Percentiles rank a stretch among this genome's conserved stretches.
These are phyloP conservation scores for Hypotaenidia okinawae DNA, from an alignment of 2,797 vertebrate genomes.

Conservation along the genomic window DNA sequence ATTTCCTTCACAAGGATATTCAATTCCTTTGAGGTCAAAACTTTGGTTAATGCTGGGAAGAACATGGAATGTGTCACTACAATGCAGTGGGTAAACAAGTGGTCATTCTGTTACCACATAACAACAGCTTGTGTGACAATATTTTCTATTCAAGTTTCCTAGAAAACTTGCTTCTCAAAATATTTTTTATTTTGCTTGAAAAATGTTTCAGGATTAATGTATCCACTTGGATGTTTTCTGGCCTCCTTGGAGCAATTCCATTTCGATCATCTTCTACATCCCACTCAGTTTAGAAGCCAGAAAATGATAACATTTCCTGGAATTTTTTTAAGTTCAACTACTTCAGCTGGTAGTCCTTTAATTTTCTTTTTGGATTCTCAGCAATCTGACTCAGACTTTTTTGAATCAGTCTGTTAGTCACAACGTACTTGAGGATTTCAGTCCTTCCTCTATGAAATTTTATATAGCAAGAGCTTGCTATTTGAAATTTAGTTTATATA, in stretches of 20 bases:
- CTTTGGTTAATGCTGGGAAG: not conserved
- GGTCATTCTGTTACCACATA: not conserved
- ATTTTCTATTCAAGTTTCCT: not conserved
- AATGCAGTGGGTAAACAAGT: not conserved
- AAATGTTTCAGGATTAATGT: not conserved
- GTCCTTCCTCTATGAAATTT: not conserved
- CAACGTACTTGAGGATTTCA: not conserved
- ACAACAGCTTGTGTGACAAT: not conserved
- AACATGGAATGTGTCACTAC: not conserved
- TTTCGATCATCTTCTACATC: not conserved
- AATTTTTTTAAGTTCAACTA: not conserved
- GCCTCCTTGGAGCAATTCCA: not conserved
- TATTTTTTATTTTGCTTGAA: not conserved
- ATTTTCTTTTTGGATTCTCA: not conserved
- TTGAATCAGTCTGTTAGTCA: not conserved
- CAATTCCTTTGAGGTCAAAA: slow-evolving; percentile 42
- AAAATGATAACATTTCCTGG: not conserved
- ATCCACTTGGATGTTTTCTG: not conserved
- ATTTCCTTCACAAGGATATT: slow-evolving; percentile 42
- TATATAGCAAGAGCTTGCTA: not conserved
- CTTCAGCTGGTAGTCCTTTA: not conserved
- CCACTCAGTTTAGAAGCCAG: not conserved
- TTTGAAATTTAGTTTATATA: not conserved
- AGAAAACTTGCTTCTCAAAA: not conserved
- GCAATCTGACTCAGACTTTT: not conserved